Base-by-base conservation (phyloP, 2,113 vertebrate species). In the Odobenus rosmarus region DNA sequence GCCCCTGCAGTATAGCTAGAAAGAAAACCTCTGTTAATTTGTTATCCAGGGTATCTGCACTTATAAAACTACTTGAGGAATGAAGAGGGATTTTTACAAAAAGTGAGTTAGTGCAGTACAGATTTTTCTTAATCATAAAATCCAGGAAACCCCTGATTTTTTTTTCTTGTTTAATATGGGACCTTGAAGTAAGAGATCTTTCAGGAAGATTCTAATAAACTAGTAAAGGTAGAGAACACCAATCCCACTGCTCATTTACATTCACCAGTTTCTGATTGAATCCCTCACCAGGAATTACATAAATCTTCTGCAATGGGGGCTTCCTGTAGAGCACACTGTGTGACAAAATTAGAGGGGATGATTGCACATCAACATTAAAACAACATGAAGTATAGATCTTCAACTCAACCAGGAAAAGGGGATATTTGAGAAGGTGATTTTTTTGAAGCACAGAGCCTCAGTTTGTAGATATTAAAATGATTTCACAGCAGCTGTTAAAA, bases 311-410 rank as follows among this genome's bases (percentile, higher is more conserved):
- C 80, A 96, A 72, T 97, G 92, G 92, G 87, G 49, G 77, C 90
- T 96, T 97, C 95, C 95, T 85, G 57, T 97, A 89, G 89, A 53
- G 93, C 49, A 77, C 57, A 88, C 83, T 79, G 10, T 96, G 76
- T 96, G 92, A 96, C 69, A 97, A 92, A 96, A 97, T 97, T 96
- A 97, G 87, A 96, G 53, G n/a, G 83, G 55, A 96, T 96, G 93
- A 96, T 96, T 96, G 80, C 89, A 95, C 69, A 97, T 80, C 69
- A 23, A 82, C 84, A 95, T 96, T 97, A 95, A 97, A 97, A 95
- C 96, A 97, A 94, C 91, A 82, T 71, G 96, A 98, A 96, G 84
- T 93, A 67, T 61, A 92, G 59, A 97, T 84, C 76, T 90, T 94
- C 84, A 85, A 28, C 55, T 93, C 79, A 94, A 95, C 62, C 80